phyloP scores from a whole-genome alignment of 2,113 vertebrate genomes.

The Anguilla japonica region DNA sequence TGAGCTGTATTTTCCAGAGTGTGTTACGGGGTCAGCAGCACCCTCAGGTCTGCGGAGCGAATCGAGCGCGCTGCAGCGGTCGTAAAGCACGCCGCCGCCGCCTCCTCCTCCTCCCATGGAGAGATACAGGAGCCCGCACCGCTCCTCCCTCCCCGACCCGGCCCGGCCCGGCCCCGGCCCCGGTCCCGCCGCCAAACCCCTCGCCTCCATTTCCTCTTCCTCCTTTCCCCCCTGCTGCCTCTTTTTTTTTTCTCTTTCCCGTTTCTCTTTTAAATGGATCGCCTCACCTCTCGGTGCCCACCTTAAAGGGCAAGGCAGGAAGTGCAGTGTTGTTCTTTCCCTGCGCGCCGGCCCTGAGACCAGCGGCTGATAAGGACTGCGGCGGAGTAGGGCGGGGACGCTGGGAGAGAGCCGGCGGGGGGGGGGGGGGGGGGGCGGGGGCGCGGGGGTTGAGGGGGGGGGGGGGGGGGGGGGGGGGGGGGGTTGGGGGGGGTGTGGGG shows the following conservation, averaged over 20 bases:
- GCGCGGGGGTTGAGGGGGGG: conserved; percentile 61
- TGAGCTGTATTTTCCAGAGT: neutral
- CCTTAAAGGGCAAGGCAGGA: conserved; percentile 73
- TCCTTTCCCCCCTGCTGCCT: neutral
- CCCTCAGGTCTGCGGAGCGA: neutral
- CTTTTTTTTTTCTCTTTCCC: neutral
- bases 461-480: conserved; percentile 52
- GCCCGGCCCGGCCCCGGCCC: neutral
- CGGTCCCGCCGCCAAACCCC: neutral
- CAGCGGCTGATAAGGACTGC: conserved; percentile 64
- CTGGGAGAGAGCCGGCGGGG: conserved; percentile 65
- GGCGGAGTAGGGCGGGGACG: conserved; percentile 41
- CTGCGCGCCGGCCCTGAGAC: conserved; percentile 68
- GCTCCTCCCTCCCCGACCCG: neutral
- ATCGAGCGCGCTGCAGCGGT: neutral
- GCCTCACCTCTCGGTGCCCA: conserved; percentile 65
- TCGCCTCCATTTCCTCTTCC: neutral
- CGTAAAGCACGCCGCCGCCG: neutral
- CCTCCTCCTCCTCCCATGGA: neutral
- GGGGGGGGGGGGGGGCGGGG: conserved; percentile 64
- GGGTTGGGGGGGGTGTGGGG: conserved; percentile 53
- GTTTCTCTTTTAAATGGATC: conserved; percentile 60
- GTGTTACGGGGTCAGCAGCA: neutral
- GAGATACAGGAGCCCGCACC: neutral
- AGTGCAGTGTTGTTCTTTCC: conserved; percentile 69